These are phyloP conservation scores for Hemicentrotus pulcherrimus DNA, from an alignment of 35 echinoderm and acorn worm species.

Conservation along the genomic window DNA sequence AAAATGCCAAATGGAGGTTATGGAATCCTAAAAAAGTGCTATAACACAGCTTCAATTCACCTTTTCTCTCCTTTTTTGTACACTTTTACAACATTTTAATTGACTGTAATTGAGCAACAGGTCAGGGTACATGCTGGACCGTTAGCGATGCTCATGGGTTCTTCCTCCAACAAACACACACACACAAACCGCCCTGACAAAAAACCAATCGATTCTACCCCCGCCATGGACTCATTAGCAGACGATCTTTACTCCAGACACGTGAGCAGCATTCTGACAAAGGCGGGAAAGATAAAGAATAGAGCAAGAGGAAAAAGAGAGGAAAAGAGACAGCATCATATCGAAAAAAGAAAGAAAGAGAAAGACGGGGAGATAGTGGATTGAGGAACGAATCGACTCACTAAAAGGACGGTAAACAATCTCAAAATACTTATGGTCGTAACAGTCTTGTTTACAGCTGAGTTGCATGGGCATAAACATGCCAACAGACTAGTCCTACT, in stretches of 20 bases:
- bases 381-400: not conserved
- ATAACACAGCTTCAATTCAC: not conserved
- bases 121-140: not conserved
- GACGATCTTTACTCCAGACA: not conserved
- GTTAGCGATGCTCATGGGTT: not conserved
- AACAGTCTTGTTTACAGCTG: not conserved
- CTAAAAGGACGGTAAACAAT: slow-evolving; percentile 5
- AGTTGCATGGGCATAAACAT: slow-evolving; percentile 5
- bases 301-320: not conserved
- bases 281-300: not conserved
- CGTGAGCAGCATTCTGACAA: not conserved
- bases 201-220: not conserved
- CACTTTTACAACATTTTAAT: not conserved
- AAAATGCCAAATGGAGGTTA: too few relatives aligned
- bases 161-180: not conserved
- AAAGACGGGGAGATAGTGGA: not conserved
- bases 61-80: not conserved
- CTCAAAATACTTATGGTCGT: not conserved
- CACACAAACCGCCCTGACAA: not conserved
- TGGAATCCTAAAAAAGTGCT: not conserved
- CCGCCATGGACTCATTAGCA: not conserved
- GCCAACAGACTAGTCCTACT: not conserved
- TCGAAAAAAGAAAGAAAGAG: not conserved
- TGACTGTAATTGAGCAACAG: slow-evolving; percentile 10
- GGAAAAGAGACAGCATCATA: not conserved